Evolutionary conservation across 2,888 invertebrate species (phyloP), one percentile per base, ranked within the genome.

Genomic region (Sericinus montela): DNA sequence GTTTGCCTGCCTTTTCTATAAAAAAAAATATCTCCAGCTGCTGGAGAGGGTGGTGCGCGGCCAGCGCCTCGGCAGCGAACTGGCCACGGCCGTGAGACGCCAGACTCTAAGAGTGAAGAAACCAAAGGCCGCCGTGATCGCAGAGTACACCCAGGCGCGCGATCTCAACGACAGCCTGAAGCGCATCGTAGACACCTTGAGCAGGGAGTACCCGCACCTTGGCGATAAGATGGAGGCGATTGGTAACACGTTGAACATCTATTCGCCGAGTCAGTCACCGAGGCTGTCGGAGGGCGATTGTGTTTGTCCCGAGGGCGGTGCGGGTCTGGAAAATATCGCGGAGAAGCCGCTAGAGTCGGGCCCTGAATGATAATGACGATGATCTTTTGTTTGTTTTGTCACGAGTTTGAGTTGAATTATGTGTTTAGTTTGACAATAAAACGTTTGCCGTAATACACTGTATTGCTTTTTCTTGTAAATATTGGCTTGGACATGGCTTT

Each of bases 31-130:
- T n/a, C n/a, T n/a, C 4, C 67, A 88, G 87, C 80, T 91, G 5
- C 62, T 91, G 29, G 91, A 91, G 54, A 82, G 80, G 38, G 90
- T 95, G 14, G 90, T 95, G 0, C 90, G 93, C 40, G 91, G 92
- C 59, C 95, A 96, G 69, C 91, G 92, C 25, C 92, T 93, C 54
- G 91, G 92, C 25, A 91, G 86, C 55, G 90, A 93, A 59, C 90
- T 93, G 46, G 64, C 80, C 0, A 86, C 86, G 1, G 80, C 92
- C 0, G 69, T 88, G 1, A 89, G 89, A 49, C 75, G 83, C 0
- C 81, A 81, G 45, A 75, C 78, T 0, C 55, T 87, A 1, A 73
- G 70, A 32, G 65, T 78, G 1, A 73, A 62, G 51, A 87, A 83
- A 39, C 81, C 89, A 0, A 90, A 91, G 50, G 59, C 80, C 0